Conservation (phyloP, 2,797 vertebrate genomes). For the Parambassis ranga region DNA sequence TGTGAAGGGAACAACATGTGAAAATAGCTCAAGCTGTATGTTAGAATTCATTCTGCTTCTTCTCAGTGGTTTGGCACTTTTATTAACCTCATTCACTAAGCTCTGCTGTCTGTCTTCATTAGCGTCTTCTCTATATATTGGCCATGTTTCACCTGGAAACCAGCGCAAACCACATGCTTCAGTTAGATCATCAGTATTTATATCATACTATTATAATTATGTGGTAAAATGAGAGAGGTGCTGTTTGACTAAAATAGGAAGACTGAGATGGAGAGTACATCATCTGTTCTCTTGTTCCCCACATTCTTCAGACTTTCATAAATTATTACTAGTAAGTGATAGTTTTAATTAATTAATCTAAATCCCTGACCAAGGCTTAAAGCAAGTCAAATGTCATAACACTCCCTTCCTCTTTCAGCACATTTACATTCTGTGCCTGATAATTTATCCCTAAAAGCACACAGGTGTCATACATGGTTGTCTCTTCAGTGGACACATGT, state of each 20-base stretch:
- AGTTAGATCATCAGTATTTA: constrained; percentile 4
- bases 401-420: neutral
- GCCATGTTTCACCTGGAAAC: neutral
- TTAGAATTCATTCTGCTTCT: constrained; percentile 8
- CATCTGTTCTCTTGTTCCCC: constrained; percentile 12
- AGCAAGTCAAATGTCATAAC: constrained; percentile 16
- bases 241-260: constrained; percentile 7
- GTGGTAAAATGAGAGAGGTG: constrained; percentile 5
- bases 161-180: neutral
- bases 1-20: too few relatives aligned
- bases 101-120: constrained; percentile 19
- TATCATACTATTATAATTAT: neutral
- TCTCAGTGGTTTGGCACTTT: constrained; percentile 5
- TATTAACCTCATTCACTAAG: constrained; percentile 26
- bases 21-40: too few relatives aligned
- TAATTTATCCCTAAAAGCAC: too few relatives aligned
- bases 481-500: constrained; percentile 6
- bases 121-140: constrained; percentile 4
- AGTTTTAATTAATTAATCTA: constrained; percentile 38
- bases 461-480: neutral
- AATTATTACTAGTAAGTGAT: constrained; percentile 31
- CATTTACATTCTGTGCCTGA: too few relatives aligned
- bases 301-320: constrained; percentile 12
- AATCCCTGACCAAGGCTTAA: neutral
- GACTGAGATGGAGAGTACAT: neutral